These are phyloP conservation scores for Ctenicera cuprea DNA, from an alignment of 2,888 invertebrate species.

Conservation along the genomic window DNA sequence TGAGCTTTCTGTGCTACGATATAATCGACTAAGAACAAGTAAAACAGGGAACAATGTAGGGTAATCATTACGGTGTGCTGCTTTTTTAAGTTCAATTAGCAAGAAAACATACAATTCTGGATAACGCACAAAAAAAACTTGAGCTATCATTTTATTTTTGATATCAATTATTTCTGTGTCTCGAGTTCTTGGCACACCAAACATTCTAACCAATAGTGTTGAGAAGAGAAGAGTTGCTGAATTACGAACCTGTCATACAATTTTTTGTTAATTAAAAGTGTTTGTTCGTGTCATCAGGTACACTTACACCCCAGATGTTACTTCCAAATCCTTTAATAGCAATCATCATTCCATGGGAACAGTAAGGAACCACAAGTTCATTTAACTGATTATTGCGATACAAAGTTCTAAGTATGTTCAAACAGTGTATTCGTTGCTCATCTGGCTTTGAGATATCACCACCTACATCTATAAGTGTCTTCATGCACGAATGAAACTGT, in stretches of 20 bases:
- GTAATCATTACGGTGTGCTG: constrained; percentile 71
- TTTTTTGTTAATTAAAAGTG: constrained; percentile 2
- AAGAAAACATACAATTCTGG: constrained; percentile 78
- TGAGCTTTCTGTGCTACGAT: constrained; percentile 64
- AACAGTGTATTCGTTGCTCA: constrained; percentile 84
- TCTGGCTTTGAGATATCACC: constrained; percentile 63
- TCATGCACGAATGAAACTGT: constrained; percentile 78
- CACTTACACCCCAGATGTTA: constrained; percentile 84
- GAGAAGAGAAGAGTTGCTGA: constrained; percentile 90
- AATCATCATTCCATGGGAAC: constrained; percentile 81
- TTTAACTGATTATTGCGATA: constrained; percentile 86
- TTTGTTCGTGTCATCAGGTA: background rate
- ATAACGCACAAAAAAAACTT: constrained; percentile 86
- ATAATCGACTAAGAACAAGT: constrained; percentile 85
- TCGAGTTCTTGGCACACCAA: constrained; percentile 85
- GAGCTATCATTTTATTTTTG: constrained; percentile 83
- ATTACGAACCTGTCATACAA: constrained; percentile 82
- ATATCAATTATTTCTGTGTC: constrained; percentile 76
- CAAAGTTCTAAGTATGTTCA: constrained; percentile 90
- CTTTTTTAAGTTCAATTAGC: constrained; percentile 63
- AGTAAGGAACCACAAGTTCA: constrained; percentile 81
- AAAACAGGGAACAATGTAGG: constrained; percentile 86
- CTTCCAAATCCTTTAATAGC: constrained; percentile 86
- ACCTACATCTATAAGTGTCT: constrained; percentile 73
- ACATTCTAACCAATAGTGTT: constrained; percentile 88